Evolutionary conservation across 2,888 invertebrate genomes (phyloP).

Genomic region (Exephanes ischioxanthus): DNA sequence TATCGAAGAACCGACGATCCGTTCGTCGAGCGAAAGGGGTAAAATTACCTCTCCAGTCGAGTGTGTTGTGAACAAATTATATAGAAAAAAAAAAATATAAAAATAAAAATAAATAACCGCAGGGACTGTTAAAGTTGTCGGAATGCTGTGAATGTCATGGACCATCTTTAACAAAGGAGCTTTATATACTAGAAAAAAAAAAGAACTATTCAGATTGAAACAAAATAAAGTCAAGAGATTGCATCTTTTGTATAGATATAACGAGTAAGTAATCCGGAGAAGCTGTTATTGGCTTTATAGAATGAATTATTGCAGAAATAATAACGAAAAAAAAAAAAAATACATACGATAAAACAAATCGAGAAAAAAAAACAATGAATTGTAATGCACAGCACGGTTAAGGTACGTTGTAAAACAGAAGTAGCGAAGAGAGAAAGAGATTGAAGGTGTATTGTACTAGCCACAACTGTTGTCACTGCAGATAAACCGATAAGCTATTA

Average conservation of each 20-base stretch:
- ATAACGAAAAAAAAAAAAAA: slow-evolving; percentile 25
- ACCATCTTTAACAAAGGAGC: slow-evolving; percentile 77
- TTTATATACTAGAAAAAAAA: slow-evolving; percentile 58
- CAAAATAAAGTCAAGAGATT: slow-evolving; percentile 55
- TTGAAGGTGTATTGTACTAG: slow-evolving; percentile 76
- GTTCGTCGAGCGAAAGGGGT: slow-evolving; percentile 11
- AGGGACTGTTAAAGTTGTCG: slow-evolving; percentile 79
- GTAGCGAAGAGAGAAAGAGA: slow-evolving; percentile 58
- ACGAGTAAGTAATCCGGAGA: slow-evolving; percentile 62
- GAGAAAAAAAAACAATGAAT: slow-evolving; percentile 60
- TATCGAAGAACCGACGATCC: slow-evolving; percentile 5
- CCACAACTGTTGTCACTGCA: slow-evolving; percentile 81
- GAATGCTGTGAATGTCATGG: slow-evolving; percentile 80
- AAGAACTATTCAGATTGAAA: slow-evolving; percentile 52
- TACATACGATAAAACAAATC: slow-evolving; percentile 36
- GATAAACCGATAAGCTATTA: slow-evolving; percentile 74
- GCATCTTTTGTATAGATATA: slow-evolving; percentile 68
- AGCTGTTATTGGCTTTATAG: slow-evolving; percentile 66
- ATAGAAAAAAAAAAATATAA: slow-evolving; percentile 47
- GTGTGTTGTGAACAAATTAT: slow-evolving; percentile 34
- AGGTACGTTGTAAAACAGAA: slow-evolving; percentile 72
- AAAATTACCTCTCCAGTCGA: slow-evolving; percentile 19
- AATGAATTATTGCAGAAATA: slow-evolving; percentile 56
- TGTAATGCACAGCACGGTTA: slow-evolving; percentile 77
- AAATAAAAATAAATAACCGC: slow-evolving; percentile 66